These are phyloP conservation scores for Pristionchus fissidentatus DNA, from an alignment of 2,888 invertebrate genomes.

Conservation along the genomic window DNA sequence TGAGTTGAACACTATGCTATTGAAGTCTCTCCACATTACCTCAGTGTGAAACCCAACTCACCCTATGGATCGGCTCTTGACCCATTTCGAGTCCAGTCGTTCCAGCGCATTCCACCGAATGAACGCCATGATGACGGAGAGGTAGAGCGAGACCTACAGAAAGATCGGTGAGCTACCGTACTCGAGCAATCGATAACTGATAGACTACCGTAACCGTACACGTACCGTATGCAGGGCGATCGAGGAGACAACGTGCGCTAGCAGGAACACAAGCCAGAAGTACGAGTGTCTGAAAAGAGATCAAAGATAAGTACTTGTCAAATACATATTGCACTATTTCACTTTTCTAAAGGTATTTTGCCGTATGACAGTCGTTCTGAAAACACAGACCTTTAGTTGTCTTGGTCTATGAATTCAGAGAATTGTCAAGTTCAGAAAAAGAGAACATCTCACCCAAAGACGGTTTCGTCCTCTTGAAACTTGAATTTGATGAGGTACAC, in stretches of 20 bases:
- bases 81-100: conserved; percentile 65
- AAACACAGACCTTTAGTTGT: no score
- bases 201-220: neutral
- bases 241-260: conserved; percentile 47
- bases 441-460: neutral
- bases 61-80: conserved; percentile 63
- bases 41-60: conserved; percentile 39
- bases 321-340: neutral
- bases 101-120: conserved; percentile 66
- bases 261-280: conserved; percentile 61
- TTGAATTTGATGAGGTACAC: conserved; percentile 47
- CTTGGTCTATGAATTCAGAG: no score
- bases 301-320: conserved; percentile 28
- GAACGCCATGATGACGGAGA: conserved; percentile 51
- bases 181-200: neutral
- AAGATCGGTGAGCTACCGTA: neutral
- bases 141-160: conserved; percentile 29
- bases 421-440: neutral
- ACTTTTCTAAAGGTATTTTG: neutral
- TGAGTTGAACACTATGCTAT: neutral
- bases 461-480: conserved; percentile 28
- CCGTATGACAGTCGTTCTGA: no score
- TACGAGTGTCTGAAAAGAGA: conserved; percentile 58
- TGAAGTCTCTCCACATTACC: neutral
- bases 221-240: conserved; percentile 47